A percentile compares a stretch with the other conserved stretches of the same genome.
phyloP scores from a whole-genome alignment of 2,888 invertebrate species.

The Elaeidobius kamerunicus region DNA sequence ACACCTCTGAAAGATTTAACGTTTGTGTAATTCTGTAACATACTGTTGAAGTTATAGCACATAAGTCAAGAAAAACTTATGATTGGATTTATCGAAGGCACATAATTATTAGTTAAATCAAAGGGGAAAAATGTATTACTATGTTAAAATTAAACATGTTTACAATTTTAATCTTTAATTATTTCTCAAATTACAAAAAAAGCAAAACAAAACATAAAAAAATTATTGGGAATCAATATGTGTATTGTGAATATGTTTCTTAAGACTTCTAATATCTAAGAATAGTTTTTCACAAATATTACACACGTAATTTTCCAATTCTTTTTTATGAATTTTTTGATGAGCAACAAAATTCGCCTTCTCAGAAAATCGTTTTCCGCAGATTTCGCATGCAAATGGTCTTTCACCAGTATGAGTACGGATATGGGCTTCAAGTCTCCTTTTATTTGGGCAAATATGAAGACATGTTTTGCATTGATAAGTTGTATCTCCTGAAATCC shows the following conservation, averaged over 20 bases:
- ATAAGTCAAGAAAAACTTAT: too few species aligned
- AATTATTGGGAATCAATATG: neutral
- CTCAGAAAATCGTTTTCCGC: slow-evolving; percentile 39
- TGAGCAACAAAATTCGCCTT: slow-evolving; percentile 18
- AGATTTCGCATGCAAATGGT: slow-evolving; percentile 41
- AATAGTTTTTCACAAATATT: slow-evolving; percentile 21
- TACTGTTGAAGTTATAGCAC: too few species aligned
- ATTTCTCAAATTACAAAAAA: too few species aligned
- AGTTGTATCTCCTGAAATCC: slow-evolving; percentile 15
- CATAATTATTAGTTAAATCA: too few species aligned
- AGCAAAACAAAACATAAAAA: too few species aligned
- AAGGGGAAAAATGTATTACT: too few species aligned
- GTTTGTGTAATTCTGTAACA: too few species aligned
- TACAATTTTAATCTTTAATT: too few species aligned
- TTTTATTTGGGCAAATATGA: slow-evolving; percentile 16
- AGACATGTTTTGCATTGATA: slow-evolving; percentile 19
- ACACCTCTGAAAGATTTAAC: too few species aligned
- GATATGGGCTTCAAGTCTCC: slow-evolving; percentile 18
- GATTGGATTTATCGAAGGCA: too few species aligned
- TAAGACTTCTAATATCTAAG: slow-evolving; percentile 16
- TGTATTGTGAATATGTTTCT: slow-evolving; percentile 12
- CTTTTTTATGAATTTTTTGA: slow-evolving; percentile 18
- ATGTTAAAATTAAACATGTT: too few species aligned
- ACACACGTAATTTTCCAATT: slow-evolving; percentile 20
- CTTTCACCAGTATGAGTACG: slow-evolving; percentile 46